Percentiles rank a stretch among this genome's conserved stretches.
Conservation (phyloP, 1,140 invertebrate genomes). For the Drosophila dunni region DNA sequence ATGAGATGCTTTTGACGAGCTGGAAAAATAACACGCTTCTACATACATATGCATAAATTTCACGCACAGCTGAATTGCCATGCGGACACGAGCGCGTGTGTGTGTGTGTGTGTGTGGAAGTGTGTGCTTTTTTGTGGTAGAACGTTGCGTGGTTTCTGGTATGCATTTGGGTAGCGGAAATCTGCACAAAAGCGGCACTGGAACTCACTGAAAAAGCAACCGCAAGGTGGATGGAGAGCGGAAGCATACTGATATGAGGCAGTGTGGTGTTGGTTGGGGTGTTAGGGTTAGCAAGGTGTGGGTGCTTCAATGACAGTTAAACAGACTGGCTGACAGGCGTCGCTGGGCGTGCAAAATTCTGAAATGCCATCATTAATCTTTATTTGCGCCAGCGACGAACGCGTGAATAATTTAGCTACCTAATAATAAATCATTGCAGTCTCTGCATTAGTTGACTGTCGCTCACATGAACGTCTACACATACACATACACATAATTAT, state of each 20-base stretch:
- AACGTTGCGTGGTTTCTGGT: constrained; percentile 32
- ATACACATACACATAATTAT: neutral
- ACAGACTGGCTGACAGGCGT: constrained; percentile 72
- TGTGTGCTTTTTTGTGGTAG: constrained; percentile 38
- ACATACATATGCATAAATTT: constrained; percentile 72
- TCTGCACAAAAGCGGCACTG: constrained; percentile 67
- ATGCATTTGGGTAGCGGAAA: constrained; percentile 65
- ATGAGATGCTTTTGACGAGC: constrained; percentile 1
- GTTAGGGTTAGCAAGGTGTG: neutral
- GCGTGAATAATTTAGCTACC: constrained; percentile 82
- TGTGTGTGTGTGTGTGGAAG: constrained; percentile 12
- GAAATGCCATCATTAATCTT: constrained; percentile 79
- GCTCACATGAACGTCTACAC: constrained; percentile 22
- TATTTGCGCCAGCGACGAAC: constrained; percentile 68
- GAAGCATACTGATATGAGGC: neutral
- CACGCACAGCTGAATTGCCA: constrained; percentile 74
- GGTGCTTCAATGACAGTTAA: constrained; percentile 63
- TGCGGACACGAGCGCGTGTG: constrained; percentile 24
- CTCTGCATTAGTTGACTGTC: constrained; percentile 73
- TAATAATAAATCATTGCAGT: constrained; percentile 83
- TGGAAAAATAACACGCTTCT: constrained; percentile 46
- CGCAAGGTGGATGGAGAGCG: neutral
- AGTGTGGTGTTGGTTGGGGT: neutral
- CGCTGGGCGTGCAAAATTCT: constrained; percentile 74
- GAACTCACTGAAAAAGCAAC: constrained; percentile 48